These are phyloP conservation scores for Zingel zingel DNA, from an alignment of 2,113 vertebrate species.

Conservation along the genomic window DNA sequence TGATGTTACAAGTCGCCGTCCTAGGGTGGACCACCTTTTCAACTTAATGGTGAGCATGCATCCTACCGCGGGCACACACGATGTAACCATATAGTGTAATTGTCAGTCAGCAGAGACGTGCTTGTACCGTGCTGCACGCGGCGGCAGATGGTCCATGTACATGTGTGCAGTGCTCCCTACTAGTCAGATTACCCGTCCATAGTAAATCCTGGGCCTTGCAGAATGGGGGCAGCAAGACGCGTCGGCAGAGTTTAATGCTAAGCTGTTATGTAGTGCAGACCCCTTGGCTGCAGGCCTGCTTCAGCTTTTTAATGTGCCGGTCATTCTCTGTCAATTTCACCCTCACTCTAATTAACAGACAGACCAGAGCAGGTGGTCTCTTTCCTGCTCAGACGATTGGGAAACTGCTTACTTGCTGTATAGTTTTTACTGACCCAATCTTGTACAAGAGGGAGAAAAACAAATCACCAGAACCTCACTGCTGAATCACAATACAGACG, in stretches of 20 bases:
- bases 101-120: slow-evolving; percentile 37
- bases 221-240: slow-evolving; percentile 55
- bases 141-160: slow-evolving; percentile 85
- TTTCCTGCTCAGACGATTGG: not conserved
- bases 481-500: not conserved
- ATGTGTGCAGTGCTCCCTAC: slow-evolving; percentile 54
- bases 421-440: not conserved
- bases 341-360: not conserved
- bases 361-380: slow-evolving; percentile 13
- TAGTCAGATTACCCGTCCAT: slow-evolving; percentile 86
- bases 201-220: slow-evolving; percentile 83
- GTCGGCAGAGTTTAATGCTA: slow-evolving; percentile 43
- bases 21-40: slow-evolving; percentile 50
- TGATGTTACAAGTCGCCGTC: slow-evolving; percentile 38
- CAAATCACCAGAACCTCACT: not conserved
- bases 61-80: slow-evolving; percentile 22
- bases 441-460: not conserved
- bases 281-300: slow-evolving; percentile 19
- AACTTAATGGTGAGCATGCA: slow-evolving; percentile 75
- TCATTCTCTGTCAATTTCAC: slow-evolving; percentile 6
- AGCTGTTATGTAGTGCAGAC: slow-evolving; percentile 57
- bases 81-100: slow-evolving; percentile 25
- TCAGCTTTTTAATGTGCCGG: not conserved
- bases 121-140: not conserved
- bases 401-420: not conserved